These are phyloP conservation scores for Chrysogorgia sp. DNA, from an alignment of 92 coral and sea anemone genomes.

Conservation along the genomic window DNA sequence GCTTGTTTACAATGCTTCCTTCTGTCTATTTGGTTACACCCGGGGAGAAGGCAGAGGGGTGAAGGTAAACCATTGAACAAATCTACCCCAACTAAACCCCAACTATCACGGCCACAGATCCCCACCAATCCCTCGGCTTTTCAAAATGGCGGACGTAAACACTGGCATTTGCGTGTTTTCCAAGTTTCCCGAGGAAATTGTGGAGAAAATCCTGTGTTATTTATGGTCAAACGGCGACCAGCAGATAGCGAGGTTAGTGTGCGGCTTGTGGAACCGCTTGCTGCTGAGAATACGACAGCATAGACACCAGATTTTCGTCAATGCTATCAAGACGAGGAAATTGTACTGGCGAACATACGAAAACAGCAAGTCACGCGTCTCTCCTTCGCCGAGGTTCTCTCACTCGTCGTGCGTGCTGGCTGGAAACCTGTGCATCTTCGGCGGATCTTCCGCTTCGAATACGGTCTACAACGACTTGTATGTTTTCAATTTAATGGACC, in stretches of 20 bases:
- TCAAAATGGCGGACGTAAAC: slow-evolving; percentile 9
- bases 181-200: slow-evolving; percentile 78
- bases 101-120: too few species aligned
- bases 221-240: slow-evolving; percentile 79
- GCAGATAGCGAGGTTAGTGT: slow-evolving; percentile 76
- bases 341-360: slow-evolving; percentile 59
- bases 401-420: slow-evolving; percentile 82
- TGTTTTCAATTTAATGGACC: slow-evolving; percentile 71
- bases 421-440: slow-evolving; percentile 82
- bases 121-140: background rate
- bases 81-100: background rate
- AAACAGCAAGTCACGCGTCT: slow-evolving; percentile 60
- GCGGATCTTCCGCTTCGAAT: slow-evolving; percentile 93
- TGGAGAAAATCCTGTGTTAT: slow-evolving; percentile 77
- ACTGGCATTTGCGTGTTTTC: slow-evolving; percentile 45
- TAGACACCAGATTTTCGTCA: slow-evolving; percentile 64
- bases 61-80: too few species aligned
- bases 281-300: slow-evolving; percentile 70
- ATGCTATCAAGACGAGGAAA: slow-evolving; percentile 74
- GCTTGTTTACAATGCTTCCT: too few species aligned
- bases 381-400: slow-evolving; percentile 84
- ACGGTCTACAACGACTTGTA: slow-evolving; percentile 91
- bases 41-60: too few species aligned
- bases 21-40: too few species aligned
- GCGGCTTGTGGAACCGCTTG: slow-evolving; percentile 83